These are phyloP conservation scores for Drosophila lini DNA, from an alignment of 1,140 invertebrate species.

Conservation along the genomic window DNA sequence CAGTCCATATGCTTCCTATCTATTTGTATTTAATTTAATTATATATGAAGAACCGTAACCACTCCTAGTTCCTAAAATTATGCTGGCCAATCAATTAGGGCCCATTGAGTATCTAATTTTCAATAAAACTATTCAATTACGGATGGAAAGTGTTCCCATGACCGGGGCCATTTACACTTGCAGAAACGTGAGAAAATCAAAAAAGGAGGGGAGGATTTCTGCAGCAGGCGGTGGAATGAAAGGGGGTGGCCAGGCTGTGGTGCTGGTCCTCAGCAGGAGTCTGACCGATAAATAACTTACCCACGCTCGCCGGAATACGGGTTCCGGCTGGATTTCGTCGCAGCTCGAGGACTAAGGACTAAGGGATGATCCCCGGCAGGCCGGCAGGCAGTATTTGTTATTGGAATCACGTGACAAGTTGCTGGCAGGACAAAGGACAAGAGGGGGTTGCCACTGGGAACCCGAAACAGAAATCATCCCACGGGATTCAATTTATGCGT, in stretches of 20 bases:
- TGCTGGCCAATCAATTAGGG: conserved; percentile 44
- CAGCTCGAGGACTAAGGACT: conserved; percentile 7
- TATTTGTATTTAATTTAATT: neutral
- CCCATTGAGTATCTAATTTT: conserved; percentile 57
- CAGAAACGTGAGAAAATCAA: conserved; percentile 52
- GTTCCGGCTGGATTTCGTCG: conserved; percentile 36
- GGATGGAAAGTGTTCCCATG: conserved; percentile 69
- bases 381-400: conserved; percentile 66
- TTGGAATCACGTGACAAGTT: conserved; percentile 83
- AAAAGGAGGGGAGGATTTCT: conserved; percentile 6
- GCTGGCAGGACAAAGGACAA: conserved; percentile 27
- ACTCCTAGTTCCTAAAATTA: conserved; percentile 3
- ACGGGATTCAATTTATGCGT: conserved; percentile 83
- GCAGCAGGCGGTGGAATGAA: conserved; percentile 1
- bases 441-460: conserved; percentile 61
- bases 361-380: conserved; percentile 67
- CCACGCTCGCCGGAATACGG: conserved; percentile 50
- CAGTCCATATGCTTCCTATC: no score
- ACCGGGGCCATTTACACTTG: conserved; percentile 73
- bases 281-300: conserved; percentile 72
- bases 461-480: conserved; percentile 70
- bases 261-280: conserved; percentile 18
- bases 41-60: neutral
- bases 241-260: conserved; percentile 3
- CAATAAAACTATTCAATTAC: conserved; percentile 64